Base-by-base conservation (phyloP, 2,888 invertebrate species). In the Coecobrya sp. region DNA sequence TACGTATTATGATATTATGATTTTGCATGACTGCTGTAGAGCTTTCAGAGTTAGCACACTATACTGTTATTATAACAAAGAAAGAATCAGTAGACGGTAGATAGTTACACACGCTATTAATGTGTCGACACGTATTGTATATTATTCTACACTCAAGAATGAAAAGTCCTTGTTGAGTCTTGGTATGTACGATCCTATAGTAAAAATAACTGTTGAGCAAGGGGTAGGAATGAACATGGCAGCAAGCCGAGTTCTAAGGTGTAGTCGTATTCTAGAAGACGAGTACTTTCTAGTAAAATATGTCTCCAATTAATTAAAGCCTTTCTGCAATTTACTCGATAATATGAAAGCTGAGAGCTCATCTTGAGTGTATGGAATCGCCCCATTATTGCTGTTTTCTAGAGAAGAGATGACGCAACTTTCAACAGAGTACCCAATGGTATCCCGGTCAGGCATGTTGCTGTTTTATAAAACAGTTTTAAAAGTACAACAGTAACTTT, bases 281-380 rank as follows among this genome's bases (percentile, higher is more conserved):
- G 16, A 81, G 86, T 68, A 22, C 30, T 65, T 82, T 73, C 49
- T 11, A 79, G 94, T 94, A 95, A 95, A 95, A 94, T 95, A 94
- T 95, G 94, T 94, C 92, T 91, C 93, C 94, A 94, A 95, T 95
- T 95, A 95, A 94, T 95, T 95, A 94, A 95, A 95, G 93, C 93
- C 93, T 93, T 94, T 94, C 94, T 92, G 93, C 94, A 94, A 94
- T 93, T 94, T 94, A 81, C 84, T 91, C 93, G 92, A 93, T 94
- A 94, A 94, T 93, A 93, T 93, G 93, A 94, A 94, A 93, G 93
- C 94, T 93, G 93, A 93, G 93, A 93, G 94, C 93, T 94, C 94
- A 94, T 94, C 94, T 93, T 88, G 93, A 93, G 93, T 90, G 91
- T 88, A 88, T 86, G 85, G 86, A 88, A 82, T 89, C 84, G 65